Evolutionary conservation across 2,888 invertebrate genomes (phyloP).

Genomic region (Leuctra nigra): DNA sequence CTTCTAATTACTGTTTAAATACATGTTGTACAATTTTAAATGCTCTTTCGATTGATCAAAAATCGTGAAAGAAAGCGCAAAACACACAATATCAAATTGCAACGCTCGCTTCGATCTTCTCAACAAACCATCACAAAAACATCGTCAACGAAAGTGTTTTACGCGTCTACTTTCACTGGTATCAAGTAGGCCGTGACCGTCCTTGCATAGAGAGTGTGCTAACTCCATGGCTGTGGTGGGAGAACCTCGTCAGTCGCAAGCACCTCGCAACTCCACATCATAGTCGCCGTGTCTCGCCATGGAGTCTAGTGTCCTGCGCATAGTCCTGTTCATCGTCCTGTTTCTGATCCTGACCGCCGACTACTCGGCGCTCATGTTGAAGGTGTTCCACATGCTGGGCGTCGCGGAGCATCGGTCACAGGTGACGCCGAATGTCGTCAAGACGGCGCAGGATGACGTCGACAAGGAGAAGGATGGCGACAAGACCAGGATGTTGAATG

Average conservation of each 20-base stretch:
- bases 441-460: constrained; percentile 31
- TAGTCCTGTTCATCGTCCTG: constrained; percentile 48
- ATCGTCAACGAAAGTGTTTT: constrained; percentile 1
- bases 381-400: constrained; percentile 43
- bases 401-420: constrained; percentile 35
- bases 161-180: background rate
- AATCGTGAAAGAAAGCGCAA: no score
- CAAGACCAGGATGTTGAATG: constrained; percentile 32
- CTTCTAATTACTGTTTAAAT: no score
- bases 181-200: background rate
- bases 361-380: constrained; percentile 41
- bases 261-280: background rate
- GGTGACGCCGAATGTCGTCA: background rate
- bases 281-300: constrained; percentile 24
- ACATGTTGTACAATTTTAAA: no score
- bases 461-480: constrained; percentile 32
- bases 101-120: no score
- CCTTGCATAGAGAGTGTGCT: background rate
- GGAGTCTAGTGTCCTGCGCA: constrained; percentile 38
- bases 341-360: constrained; percentile 50
- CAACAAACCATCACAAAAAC: background rate
- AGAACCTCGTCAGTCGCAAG: constrained; percentile 2
- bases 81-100: no score
- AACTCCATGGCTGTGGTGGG: background rate
- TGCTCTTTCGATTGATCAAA: no score